Evolutionary conservation across 37 sponge, comb jelly and placozoan genomes (phyloP).

Genomic region (Petrosia ficiformis): DNA sequence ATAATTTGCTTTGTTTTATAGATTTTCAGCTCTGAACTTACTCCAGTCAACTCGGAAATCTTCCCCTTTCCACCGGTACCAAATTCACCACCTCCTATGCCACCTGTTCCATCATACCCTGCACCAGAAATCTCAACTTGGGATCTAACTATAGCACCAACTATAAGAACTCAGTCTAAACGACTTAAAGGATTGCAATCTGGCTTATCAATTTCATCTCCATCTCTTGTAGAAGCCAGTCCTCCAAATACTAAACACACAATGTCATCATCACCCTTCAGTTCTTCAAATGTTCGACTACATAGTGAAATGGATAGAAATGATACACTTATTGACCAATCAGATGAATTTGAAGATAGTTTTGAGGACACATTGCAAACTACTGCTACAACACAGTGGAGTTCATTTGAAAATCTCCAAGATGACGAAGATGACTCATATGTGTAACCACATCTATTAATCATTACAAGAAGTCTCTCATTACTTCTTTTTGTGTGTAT

Average conservation of each 20-base stretch:
- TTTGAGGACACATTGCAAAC: background rate
- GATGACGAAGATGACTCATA: constrained; percentile 3
- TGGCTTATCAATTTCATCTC: background rate
- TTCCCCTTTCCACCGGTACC: background rate
- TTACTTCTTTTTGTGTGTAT: background rate
- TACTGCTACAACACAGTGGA: background rate
- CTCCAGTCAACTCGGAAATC: background rate
- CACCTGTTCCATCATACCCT: constrained; percentile 22
- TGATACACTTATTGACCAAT: no score
- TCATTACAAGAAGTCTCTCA: no score
- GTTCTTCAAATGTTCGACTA: background rate
- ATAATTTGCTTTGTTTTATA: background rate
- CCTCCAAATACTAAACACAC: background rate
- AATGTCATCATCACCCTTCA: background rate
- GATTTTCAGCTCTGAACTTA: background rate
- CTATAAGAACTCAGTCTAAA: background rate
- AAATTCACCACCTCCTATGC: constrained; percentile 16
- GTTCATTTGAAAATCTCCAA: constrained; percentile 1
- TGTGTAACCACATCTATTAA: no score
- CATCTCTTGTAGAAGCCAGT: background rate
- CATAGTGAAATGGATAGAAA: background rate
- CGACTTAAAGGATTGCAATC: background rate
- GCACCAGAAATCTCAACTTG: constrained; percentile 25
- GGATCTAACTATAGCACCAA: constrained; percentile 13
- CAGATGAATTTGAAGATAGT: background rate